A percentile compares a stretch with the other conserved stretches of the same genome.
These are phyloP conservation scores for Anguilla anguilla DNA, from an alignment of 2,797 vertebrate genomes.

Conservation along the genomic window DNA sequence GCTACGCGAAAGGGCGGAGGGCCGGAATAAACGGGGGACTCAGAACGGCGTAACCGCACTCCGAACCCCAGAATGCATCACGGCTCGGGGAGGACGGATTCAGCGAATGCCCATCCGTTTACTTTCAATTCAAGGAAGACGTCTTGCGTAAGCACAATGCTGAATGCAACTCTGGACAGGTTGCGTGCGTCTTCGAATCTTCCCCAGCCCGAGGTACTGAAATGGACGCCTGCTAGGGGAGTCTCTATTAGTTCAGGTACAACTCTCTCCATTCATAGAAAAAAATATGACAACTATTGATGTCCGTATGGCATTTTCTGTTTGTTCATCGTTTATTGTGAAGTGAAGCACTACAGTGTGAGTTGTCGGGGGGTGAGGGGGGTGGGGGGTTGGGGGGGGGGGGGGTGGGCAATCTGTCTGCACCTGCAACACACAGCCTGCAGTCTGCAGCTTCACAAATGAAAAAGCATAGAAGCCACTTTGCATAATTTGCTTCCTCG, in stretches of 20 bases:
- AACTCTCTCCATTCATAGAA: not conserved
- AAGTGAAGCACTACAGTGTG: not conserved
- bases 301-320: not conserved
- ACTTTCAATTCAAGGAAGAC: not conserved
- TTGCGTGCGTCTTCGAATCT: not conserved
- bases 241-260: not conserved
- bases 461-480: constrained; percentile 53
- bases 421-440: constrained; percentile 57
- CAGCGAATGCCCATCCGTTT: not conserved
- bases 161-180: not conserved
- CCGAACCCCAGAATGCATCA: not conserved
- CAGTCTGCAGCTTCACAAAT: constrained; percentile 27
- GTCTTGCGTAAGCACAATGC: not conserved
- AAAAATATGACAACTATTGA: not conserved
- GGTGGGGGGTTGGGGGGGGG: not conserved
- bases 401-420: constrained; percentile 45
- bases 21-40: not conserved
- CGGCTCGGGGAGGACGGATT: not conserved
- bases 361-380: constrained; percentile 33
- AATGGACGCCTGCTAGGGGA: not conserved
- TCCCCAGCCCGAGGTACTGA: no score
- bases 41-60: not conserved
- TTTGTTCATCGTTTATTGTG: not conserved
- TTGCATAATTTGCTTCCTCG: constrained; percentile 42
- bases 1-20: not conserved